Conservation (phyloP, 2,797 vertebrate species). For the Scomberomorus guttatus region DNA sequence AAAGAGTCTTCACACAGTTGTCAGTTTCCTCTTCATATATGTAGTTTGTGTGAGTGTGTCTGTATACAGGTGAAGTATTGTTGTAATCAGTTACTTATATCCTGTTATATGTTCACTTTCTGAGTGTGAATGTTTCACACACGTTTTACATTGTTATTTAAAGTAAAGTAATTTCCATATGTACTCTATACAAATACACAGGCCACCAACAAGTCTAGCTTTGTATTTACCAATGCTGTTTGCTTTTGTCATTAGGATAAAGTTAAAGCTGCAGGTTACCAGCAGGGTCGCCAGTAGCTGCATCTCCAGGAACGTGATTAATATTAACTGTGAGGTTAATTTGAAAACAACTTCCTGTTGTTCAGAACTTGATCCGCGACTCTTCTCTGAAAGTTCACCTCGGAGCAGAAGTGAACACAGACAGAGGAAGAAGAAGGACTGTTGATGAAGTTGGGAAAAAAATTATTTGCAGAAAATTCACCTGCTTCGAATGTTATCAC, state of each 20-base stretch:
- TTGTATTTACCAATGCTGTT: conserved; percentile 14
- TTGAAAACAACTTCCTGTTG: too few species aligned
- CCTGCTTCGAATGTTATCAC: too few species aligned
- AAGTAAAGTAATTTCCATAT: neutral
- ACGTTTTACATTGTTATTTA: neutral
- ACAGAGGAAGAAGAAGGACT: neutral
- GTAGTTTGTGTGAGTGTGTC: neutral
- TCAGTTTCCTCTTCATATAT: neutral
- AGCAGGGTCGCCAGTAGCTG: neutral
- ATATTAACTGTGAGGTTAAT: neutral
- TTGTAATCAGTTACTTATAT: neutral
- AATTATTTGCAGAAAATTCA: too few species aligned
- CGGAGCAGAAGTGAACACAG: neutral
- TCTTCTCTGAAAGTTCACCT: too few species aligned
- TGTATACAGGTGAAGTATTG: neutral
- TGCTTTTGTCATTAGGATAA: conserved; percentile 17
- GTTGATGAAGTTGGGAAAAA: too few species aligned
- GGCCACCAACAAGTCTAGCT: neutral
- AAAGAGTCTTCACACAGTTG: too few species aligned
- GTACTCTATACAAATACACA: conserved; percentile 10
- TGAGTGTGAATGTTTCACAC: neutral
- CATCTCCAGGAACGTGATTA: neutral
- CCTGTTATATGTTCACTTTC: neutral
- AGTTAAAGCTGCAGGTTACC: conserved; percentile 1
- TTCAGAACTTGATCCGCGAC: too few species aligned